phyloP scores from a whole-genome alignment of 2,113 vertebrate genomes.

The Chaenogobius annularis region DNA sequence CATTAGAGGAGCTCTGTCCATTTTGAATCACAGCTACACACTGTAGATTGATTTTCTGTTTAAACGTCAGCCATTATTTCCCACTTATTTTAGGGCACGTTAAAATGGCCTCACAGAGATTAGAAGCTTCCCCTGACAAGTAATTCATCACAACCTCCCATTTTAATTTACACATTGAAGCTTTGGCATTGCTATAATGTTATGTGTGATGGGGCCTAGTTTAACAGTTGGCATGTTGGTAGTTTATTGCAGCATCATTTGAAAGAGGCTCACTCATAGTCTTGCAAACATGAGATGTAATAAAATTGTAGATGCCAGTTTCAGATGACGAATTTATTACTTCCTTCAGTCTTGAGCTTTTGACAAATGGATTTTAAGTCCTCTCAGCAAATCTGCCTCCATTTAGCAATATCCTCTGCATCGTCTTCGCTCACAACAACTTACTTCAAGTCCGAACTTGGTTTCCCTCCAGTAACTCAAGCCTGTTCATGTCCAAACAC shows the following conservation, averaged over 20 bases:
- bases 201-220: conserved; percentile 5
- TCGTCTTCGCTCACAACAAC: neutral
- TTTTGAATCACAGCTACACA: conserved; percentile 33
- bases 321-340: conserved; percentile 3
- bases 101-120: conserved; percentile 37
- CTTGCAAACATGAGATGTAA: conserved; percentile 2
- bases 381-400: neutral
- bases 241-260: conserved; percentile 1
- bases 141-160: conserved; percentile 50
- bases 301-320: neutral
- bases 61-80: conserved; percentile 43
- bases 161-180: conserved; percentile 30
- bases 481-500: neutral
- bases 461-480: neutral
- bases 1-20: conserved; percentile 39
- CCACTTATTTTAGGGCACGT: conserved; percentile 38
- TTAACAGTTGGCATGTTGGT: conserved; percentile 2
- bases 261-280: neutral
- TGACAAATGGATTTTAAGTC: conserved; percentile 7
- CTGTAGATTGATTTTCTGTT: conserved; percentile 54
- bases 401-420: neutral
- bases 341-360: conserved; percentile 4
- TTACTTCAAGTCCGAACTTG: neutral
- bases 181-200: conserved; percentile 22
- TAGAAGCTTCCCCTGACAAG: conserved; percentile 41